Conservation (phyloP, 2,113 vertebrate genomes). For the Corythornis cristatus region DNA sequence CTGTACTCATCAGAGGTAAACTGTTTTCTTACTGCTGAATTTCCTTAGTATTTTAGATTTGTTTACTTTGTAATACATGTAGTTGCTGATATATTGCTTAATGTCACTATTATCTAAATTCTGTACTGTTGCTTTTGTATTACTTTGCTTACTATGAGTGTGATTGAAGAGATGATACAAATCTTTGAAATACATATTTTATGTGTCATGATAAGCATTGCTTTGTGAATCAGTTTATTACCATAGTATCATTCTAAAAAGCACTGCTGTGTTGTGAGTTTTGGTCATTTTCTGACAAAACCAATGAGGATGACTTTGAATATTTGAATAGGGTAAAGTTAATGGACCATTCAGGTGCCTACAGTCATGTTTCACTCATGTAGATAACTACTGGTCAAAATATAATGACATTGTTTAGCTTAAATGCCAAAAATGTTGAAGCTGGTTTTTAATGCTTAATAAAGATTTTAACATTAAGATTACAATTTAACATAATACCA, state of each 20-base stretch:
- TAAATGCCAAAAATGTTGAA: not conserved
- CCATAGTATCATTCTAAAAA: not conserved
- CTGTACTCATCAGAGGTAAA: not conserved
- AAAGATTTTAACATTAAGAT: not conserved
- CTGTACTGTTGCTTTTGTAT: not conserved
- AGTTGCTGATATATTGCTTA: not conserved
- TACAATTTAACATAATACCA: not conserved
- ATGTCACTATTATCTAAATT: not conserved
- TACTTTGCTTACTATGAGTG: not conserved
- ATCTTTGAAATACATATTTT: not conserved
- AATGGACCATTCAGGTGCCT: not conserved
- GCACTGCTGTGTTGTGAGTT: not conserved
- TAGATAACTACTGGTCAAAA: not conserved
- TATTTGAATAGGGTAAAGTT: not conserved
- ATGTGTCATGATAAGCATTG: not conserved
- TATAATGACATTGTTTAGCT: not conserved
- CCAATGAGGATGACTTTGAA: not conserved
- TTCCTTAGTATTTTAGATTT: not conserved
- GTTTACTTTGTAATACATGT: not conserved
- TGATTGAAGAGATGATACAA: not conserved
- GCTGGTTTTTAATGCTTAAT: not conserved
- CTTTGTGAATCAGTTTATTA: not conserved
- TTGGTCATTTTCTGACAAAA: not conserved
- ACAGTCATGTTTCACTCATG: not conserved
- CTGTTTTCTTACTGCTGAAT: not conserved